phyloP scores from a whole-genome alignment of 2,888 invertebrate genomes.

The Tenthredo notha region DNA sequence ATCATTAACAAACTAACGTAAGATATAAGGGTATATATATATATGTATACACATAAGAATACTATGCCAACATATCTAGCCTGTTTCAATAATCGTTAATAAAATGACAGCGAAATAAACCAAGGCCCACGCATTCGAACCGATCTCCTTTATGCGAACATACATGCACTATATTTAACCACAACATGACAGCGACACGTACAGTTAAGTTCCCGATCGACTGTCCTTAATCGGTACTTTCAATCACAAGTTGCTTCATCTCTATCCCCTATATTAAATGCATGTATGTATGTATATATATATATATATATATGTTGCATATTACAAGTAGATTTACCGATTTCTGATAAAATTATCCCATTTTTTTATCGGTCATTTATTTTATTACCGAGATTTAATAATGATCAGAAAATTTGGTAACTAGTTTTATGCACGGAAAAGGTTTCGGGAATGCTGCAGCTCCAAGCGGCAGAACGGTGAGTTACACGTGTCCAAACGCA shows the following conservation, averaged over 20 bases:
- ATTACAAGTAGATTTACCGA: no score
- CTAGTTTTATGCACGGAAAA: no score
- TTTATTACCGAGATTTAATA: no score
- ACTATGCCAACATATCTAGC: no score
- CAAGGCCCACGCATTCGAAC: slow-evolving; percentile 39
- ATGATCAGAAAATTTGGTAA: no score
- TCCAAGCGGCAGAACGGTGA: no score
- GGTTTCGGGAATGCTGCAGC: no score
- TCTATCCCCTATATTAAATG: neutral
- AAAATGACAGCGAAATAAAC: slow-evolving; percentile 50
- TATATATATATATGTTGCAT: no score
- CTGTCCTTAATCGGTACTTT: slow-evolving; percentile 49
- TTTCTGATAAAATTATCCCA: no score
- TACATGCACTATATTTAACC: slow-evolving; percentile 45
- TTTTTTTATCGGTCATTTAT: no score
- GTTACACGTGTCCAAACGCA: no score
- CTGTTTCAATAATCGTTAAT: slow-evolving; percentile 31
- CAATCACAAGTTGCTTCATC: slow-evolving; percentile 44
- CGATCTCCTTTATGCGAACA: slow-evolving; percentile 36
- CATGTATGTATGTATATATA: neutral
- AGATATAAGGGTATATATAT: neutral
- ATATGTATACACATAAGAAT: no score
- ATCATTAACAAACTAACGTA: slow-evolving; percentile 16
- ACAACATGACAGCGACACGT: slow-evolving; percentile 48
- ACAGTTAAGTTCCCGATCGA: slow-evolving; percentile 46